These are phyloP conservation scores for Lithophane socia DNA, from an alignment of 2,888 invertebrate species.

Conservation along the genomic window DNA sequence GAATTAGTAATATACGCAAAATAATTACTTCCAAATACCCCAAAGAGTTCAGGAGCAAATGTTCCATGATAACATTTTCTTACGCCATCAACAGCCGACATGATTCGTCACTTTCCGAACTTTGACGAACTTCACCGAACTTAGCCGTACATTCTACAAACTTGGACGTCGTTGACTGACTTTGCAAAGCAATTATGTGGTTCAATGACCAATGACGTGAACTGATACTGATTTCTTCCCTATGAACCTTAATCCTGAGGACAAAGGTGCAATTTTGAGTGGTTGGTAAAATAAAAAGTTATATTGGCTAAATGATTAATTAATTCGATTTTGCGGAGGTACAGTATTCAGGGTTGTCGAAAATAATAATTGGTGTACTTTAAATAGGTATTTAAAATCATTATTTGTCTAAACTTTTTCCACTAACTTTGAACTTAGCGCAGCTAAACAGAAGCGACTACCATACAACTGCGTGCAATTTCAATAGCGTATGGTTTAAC, in stretches of 20 bases:
- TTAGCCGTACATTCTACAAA: constrained; percentile 61
- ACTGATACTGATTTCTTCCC: constrained; percentile 24
- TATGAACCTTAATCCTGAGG: constrained; percentile 27
- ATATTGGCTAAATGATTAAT: constrained; percentile 57
- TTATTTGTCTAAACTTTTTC: background rate
- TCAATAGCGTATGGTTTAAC: background rate
- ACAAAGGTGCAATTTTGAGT: constrained; percentile 38
- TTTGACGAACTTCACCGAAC: constrained; percentile 55
- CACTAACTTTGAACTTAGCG: too few relatives aligned
- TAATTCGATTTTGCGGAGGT: constrained; percentile 31
- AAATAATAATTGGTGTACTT: background rate
- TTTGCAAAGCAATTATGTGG: constrained; percentile 68
- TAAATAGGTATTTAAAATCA: too few relatives aligned
- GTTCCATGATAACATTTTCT: constrained; percentile 48
- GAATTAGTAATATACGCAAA: background rate
- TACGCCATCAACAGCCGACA: constrained; percentile 46
- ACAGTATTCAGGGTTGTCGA: background rate
- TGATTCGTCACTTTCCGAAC: constrained; percentile 63
- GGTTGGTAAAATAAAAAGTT: constrained; percentile 44
- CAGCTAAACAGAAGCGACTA: background rate
- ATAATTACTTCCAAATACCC: constrained; percentile 8
- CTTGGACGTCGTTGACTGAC: constrained; percentile 62
- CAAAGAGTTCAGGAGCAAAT: constrained; percentile 35
- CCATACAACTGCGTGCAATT: background rate
- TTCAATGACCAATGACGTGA: constrained; percentile 64